A percentile compares a stretch with the other conserved stretches of the same genome.
Evolutionary conservation across 2,113 vertebrate genomes (phyloP).

Genomic region (Malurus cyaneus): DNA sequence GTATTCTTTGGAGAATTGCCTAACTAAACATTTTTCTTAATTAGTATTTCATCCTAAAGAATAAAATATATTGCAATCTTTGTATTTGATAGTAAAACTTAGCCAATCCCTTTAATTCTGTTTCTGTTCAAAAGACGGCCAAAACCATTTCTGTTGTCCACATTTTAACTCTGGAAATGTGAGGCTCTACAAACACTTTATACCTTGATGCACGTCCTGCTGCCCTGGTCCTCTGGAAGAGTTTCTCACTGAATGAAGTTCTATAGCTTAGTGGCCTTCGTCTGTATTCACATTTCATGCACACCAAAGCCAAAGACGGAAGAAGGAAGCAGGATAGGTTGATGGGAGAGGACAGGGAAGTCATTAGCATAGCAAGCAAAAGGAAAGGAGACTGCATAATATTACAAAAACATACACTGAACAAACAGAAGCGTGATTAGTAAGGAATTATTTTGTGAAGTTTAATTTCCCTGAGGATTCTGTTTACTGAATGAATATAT

Average conservation of each 20-base stretch:
- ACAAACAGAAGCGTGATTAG: neutral
- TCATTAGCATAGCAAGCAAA: slow-evolving; percentile 74
- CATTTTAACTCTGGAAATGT: neutral
- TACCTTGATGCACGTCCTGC: slow-evolving; percentile 91
- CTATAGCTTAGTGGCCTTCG: slow-evolving; percentile 90
- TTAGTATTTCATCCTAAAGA: neutral
- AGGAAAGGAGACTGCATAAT: slow-evolving; percentile 63
- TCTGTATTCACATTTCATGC: slow-evolving; percentile 76
- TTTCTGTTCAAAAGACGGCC: neutral
- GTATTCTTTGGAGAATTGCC: neutral
- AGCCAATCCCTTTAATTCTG: neutral
- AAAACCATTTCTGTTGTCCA: neutral
- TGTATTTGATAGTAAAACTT: neutral
- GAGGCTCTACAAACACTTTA: slow-evolving; percentile 24
- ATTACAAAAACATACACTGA: slow-evolving; percentile 36
- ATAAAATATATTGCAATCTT: neutral
- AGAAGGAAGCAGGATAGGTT: slow-evolving; percentile 53
- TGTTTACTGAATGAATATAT: neutral
- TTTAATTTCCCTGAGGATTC: neutral
- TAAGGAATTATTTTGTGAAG: neutral
- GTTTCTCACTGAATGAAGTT: slow-evolving; percentile 88
- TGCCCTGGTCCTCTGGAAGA: slow-evolving; percentile 89
- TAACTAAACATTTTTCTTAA: neutral
- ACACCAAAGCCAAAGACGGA: slow-evolving; percentile 71
- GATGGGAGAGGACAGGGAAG: slow-evolving; percentile 71